Evolutionary conservation across 2,888 invertebrate species (phyloP).

Genomic region (Luperina testacea): DNA sequence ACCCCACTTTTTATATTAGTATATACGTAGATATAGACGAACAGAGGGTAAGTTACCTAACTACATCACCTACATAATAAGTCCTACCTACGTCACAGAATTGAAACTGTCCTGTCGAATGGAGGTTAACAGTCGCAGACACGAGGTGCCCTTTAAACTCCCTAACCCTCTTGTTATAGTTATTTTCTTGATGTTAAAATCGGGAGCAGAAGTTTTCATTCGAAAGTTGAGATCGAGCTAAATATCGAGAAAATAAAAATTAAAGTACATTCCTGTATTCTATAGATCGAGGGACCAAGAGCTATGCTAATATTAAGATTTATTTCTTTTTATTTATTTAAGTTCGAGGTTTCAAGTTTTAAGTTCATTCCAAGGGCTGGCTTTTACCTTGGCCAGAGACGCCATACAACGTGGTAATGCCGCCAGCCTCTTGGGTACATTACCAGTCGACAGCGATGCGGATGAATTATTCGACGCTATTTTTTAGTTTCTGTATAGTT

Average conservation of each 20-base stretch:
- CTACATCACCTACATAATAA: not conserved
- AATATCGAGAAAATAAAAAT: not conserved
- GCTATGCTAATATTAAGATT: not conserved
- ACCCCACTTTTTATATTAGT: no score
- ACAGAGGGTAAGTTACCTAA: not conserved
- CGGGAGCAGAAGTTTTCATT: not conserved
- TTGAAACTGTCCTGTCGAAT: not conserved
- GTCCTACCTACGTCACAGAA: not conserved
- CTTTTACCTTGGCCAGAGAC: no score
- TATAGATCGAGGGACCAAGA: not conserved
- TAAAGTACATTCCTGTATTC: not conserved
- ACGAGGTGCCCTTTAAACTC: not conserved
- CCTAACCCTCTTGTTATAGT: not conserved
- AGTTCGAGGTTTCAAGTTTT: not conserved
- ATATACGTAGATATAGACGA: not conserved
- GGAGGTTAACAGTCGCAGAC: not conserved
- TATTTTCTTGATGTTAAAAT: not conserved
- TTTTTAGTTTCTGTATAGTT: no score
- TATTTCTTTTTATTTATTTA: not conserved
- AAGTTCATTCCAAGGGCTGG: no score
- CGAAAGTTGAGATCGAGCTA: not conserved
- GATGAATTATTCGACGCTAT: no score
- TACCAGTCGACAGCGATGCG: no score
- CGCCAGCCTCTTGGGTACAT: no score
- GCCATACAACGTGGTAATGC: no score